Base-by-base conservation (phyloP, 2,888 invertebrate genomes). In the Dysmachus trigonus region DNA sequence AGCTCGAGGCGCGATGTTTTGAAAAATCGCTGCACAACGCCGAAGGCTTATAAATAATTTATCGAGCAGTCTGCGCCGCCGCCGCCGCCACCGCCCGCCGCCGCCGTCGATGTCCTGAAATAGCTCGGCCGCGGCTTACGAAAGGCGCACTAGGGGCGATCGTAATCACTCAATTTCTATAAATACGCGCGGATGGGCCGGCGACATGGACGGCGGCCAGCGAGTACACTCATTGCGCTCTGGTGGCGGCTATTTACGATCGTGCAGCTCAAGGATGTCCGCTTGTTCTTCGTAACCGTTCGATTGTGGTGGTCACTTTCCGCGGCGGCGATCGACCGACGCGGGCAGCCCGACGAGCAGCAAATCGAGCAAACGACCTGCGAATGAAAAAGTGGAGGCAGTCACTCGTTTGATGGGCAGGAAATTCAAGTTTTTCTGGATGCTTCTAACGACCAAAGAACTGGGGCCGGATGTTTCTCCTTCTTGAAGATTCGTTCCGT, bases 311-410 rank as follows among this genome's bases (percentile, higher is more conserved):
- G 74, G 76, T 22, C 53, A 33, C 33, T 31, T 53, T 27, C 18
- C 84, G 73, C 31, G 85, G 76, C 22, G 35, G 85, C 47, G n/a
- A 6, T 79, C 38, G 47, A 0, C 38, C 38, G 38, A 53, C 33
- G 71, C 15, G 74, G 22, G 30, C 72, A 84, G 76, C 76, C 77
- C 73, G 73, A 74, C 72, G 47, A 53, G 18, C 74, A 31, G 27
- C 15, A 86, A 76, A 86, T 85, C 86, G 82, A 86, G 85, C 86
- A 84, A 71, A 86, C 85, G 86, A 86, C 87, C 87, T 88, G 88
- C 88, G 88, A 88, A 88, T 89, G 88, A 88, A 88, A 88, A 89
- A 88, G 88, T 89, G 88, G 89, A 89, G 88, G 88, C 88, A 88
- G 88, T 89, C 89, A 87, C 87, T 77, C 30, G 87, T 71, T 87